Percentiles rank a stretch among this genome's conserved stretches.
Conservation (phyloP, 2,888 invertebrate genomes). For the Epinotia bilunana region DNA sequence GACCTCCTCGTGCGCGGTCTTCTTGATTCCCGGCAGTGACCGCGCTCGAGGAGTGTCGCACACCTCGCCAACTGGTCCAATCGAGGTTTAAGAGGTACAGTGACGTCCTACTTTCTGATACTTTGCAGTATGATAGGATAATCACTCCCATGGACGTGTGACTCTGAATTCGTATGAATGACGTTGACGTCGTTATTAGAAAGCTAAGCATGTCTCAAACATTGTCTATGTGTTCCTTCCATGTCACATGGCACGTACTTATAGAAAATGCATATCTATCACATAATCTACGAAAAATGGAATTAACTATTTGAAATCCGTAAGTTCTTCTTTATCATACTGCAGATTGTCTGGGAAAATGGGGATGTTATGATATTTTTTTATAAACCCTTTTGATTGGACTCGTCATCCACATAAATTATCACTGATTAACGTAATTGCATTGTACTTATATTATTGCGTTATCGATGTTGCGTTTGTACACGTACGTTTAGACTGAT, state of each 20-base stretch:
- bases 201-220: background rate
- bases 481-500: conserved; percentile 36
- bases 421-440: conserved; percentile 13
- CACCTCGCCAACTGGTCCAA: conserved; percentile 8
- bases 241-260: too few species aligned
- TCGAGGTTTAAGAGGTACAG: background rate
- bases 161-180: background rate
- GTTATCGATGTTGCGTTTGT: conserved; percentile 16
- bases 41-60: conserved; percentile 74
- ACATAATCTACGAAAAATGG: background rate
- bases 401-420: conserved; percentile 5
- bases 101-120: background rate
- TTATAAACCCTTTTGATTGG: conserved; percentile 11
- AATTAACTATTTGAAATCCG: background rate
- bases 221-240: background rate
- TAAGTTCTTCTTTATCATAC: background rate
- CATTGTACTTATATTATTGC: conserved; percentile 23
- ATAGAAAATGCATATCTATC: background rate
- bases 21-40: conserved; percentile 72
- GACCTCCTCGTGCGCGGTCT: conserved; percentile 81
- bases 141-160: background rate
- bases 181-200: background rate
- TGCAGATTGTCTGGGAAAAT: background rate
- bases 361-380: conserved; percentile 2
- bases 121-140: conserved; percentile 1